Evolutionary conservation across 2,113 vertebrate genomes (phyloP).

Genomic region (Pseudonaja textilis): DNA sequence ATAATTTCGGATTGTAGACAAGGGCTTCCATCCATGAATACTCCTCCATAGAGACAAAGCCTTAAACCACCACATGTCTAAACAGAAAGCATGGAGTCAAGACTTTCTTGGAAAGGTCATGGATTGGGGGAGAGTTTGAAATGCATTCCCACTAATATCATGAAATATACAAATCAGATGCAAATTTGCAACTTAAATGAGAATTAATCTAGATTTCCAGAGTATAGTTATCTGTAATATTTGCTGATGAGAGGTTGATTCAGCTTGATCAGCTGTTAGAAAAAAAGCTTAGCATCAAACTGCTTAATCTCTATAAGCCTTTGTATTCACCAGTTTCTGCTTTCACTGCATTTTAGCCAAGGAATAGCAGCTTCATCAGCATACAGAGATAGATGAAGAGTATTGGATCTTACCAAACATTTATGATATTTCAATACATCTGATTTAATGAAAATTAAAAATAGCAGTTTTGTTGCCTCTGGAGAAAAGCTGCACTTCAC

Average conservation of each 20-base stretch:
- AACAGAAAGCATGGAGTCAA: neutral
- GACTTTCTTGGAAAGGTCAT: neutral
- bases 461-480: constrained; percentile 21
- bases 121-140: neutral
- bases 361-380: neutral
- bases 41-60: neutral
- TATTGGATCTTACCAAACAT: neutral
- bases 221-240: neutral
- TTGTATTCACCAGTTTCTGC: neutral
- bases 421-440: constrained; percentile 17
- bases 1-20: neutral
- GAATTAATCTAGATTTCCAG: neutral
- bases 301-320: neutral
- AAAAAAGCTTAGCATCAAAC: neutral
- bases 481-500: constrained; percentile 25
- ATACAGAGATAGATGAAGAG: neutral
- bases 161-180: neutral
- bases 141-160: neutral
- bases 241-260: neutral
- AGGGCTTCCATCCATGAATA: neutral
- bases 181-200: neutral
- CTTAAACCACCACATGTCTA: neutral
- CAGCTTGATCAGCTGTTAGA: neutral
- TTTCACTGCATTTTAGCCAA: neutral
- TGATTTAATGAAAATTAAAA: constrained; percentile 31